phyloP scores from a whole-genome alignment of 2,888 invertebrate species.

The Zonitis immaculata region DNA sequence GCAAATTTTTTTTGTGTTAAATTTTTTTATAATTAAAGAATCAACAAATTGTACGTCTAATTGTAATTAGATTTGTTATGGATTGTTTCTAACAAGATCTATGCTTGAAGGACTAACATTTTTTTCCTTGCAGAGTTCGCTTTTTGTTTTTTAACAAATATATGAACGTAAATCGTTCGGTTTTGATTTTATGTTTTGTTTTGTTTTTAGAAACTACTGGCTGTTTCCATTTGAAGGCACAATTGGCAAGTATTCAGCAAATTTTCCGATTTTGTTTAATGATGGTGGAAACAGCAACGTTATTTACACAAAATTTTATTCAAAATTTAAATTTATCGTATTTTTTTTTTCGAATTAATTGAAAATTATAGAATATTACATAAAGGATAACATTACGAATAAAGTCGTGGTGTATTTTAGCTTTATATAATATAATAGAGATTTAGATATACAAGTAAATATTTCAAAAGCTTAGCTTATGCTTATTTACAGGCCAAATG shows the following conservation, averaged over 20 bases:
- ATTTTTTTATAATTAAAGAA: no score
- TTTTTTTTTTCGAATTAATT: no score
- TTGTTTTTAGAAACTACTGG: neutral
- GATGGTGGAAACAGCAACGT: neutral
- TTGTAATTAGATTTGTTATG: neutral
- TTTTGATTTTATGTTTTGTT: neutral
- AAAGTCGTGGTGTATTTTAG: conserved; percentile 17
- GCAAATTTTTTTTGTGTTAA: no score
- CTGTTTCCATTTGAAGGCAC: neutral
- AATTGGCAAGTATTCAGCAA: conserved; percentile 5
- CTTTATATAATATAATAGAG: conserved; percentile 19
- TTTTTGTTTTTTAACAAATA: conserved; percentile 1
- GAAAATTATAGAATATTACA: conserved; percentile 11
- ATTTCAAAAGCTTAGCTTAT: conserved; percentile 30
- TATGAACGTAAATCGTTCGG: neutral
- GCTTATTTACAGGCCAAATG: conserved; percentile 43
- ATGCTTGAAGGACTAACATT: conserved; percentile 10
- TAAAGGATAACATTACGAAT: conserved; percentile 17
- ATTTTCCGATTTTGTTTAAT: neutral
- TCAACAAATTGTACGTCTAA: neutral
- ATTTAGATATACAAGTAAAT: conserved; percentile 25
- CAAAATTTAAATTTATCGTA: no score
- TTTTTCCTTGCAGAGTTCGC: conserved; percentile 18
- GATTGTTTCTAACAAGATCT: neutral
- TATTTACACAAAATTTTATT: conserved; percentile 1